Base-by-base conservation (phyloP, 2,888 invertebrate genomes). In the Lissonota sp. region DNA sequence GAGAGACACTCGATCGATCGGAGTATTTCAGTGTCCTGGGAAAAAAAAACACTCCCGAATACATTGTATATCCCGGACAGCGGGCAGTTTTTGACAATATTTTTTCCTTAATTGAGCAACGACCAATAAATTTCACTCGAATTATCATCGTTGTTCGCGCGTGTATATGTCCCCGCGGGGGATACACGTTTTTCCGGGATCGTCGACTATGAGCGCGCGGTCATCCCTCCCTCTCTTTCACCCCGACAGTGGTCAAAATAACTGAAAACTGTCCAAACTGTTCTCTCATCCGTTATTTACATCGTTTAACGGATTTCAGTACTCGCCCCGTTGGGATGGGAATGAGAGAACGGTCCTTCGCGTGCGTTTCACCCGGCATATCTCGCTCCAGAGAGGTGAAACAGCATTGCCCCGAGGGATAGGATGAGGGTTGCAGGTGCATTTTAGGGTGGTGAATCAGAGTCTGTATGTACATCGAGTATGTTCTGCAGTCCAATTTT, bases 271-370 rank as follows among this genome's bases (percentile, higher is more conserved):
- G 88, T 89, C 89, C 84, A 89, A 81, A 66, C 82, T 87, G 87
- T 86, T 87, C 88, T 70, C 49, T 87, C 88, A 88, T 88, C 89
- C 87, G 88, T 91, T 91, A 91, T 91, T 91, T 91, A 89, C 89
- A 90, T 89, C 91, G 91, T 91, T 91, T 90, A 91, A 88, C 89
- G 87, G 89, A 90, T 91, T 91, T 91, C 88, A 90, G 89, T 86
- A 85, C 86, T 84, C 42, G 53, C 42, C 26, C 26, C 26, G 26
- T 10, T n/a, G 66, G 3, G 1, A 44, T 4, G 26, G 44, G 37
- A 8, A 55, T 14, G 16, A 8, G 40, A 12, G 5, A 6, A 6
- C n/a, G 37, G 53, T n/a, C 53, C 6, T 12, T 49, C 12, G 8
- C 14, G 51, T 53, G 53, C 14, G 14, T 14, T 7, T 53, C 53